Evolutionary conservation across 2,113 vertebrate genomes (phyloP).

Genomic region (Parus major): DNA sequence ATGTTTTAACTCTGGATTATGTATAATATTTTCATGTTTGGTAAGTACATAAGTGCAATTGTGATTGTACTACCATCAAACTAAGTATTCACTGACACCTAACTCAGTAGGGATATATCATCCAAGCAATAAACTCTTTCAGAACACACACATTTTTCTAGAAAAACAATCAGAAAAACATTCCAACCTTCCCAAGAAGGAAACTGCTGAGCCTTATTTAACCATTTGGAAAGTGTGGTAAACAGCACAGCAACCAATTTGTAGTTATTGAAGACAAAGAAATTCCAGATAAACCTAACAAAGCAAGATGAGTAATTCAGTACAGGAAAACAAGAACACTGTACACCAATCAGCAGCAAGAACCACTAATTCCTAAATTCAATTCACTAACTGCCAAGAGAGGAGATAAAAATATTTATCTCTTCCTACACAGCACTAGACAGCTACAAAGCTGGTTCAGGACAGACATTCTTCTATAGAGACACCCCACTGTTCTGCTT

Average conservation of each 20-base stretch:
- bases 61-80: neutral
- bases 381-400: constrained; percentile 20
- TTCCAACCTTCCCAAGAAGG: neutral
- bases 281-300: neutral
- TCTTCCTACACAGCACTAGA: neutral
- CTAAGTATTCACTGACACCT: neutral
- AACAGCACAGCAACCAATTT: neutral
- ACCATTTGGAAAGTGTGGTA: neutral
- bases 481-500: neutral
- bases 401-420: neutral
- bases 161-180: neutral
- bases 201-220: neutral
- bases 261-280: neutral
- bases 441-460: neutral
- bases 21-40: neutral
- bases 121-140: neutral
- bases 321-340: neutral
- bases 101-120: neutral
- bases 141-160: neutral
- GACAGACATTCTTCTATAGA: neutral
- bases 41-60: neutral
- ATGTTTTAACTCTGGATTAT: neutral
- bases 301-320: constrained; percentile 33
- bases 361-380: constrained; percentile 12
- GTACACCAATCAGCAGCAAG: neutral